These are phyloP conservation scores for Rutilus rutilus DNA, from an alignment of 2,113 vertebrate genomes.

Conservation along the genomic window DNA sequence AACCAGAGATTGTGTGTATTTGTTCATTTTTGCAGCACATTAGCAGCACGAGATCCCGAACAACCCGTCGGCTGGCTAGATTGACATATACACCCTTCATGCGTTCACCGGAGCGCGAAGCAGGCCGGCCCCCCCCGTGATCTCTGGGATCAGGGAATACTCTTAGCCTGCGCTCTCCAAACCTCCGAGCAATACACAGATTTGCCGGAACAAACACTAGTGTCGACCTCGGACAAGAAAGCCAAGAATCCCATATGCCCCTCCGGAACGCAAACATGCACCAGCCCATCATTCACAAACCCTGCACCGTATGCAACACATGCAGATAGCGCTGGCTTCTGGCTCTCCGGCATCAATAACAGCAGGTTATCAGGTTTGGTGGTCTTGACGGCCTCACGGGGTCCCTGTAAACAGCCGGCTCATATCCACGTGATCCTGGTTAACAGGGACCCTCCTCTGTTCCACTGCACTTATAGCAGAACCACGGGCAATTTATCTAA, in stretches of 20 bases:
- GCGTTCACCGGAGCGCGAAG: constrained; percentile 67
- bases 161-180: constrained; percentile 24
- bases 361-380: constrained; percentile 64
- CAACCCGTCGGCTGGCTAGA: background rate
- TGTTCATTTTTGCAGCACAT: background rate
- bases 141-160: constrained; percentile 35
- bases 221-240: constrained; percentile 36
- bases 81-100: constrained; percentile 61
- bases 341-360: constrained; percentile 73
- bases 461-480: constrained; percentile 72
- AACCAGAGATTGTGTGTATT: background rate
- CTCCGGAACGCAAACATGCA: constrained; percentile 14
- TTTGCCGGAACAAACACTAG: constrained; percentile 30
- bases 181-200: constrained; percentile 20
- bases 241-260: constrained; percentile 23
- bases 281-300: constrained; percentile 53
- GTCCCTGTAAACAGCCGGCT: constrained; percentile 74
- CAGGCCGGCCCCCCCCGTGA: constrained; percentile 61
- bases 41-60: constrained; percentile 14
- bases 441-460: constrained; percentile 61
- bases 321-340: constrained; percentile 71
- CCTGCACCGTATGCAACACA: constrained; percentile 68
- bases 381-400: constrained; percentile 64
- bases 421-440: constrained; percentile 63
- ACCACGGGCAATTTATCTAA: constrained; percentile 91